Conservation (phyloP, 2,888 invertebrate genomes). For the Lycophotia porphyrea region DNA sequence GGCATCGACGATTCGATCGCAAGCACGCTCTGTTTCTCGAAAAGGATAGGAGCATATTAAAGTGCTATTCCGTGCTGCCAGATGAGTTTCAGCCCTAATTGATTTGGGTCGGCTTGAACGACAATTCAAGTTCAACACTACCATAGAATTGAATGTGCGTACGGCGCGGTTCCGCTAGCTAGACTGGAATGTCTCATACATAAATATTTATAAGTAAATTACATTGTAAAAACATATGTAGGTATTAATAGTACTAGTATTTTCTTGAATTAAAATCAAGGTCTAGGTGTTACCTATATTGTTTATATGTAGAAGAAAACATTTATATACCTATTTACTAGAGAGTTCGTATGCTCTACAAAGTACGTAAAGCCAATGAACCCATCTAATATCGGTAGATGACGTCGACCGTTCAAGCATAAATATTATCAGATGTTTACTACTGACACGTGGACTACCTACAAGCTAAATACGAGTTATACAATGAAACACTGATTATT, state of each 20-base stretch:
- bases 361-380: constrained; percentile 56
- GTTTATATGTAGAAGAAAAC: constrained; percentile 13
- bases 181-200: constrained; percentile 14
- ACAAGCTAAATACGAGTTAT: constrained; percentile 20
- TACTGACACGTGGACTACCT: constrained; percentile 50
- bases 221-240: constrained; percentile 14
- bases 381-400: constrained; percentile 58
- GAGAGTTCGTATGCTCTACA: constrained; percentile 24
- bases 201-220: constrained; percentile 12
- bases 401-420: constrained; percentile 40
- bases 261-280: constrained; percentile 40
- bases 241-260: constrained; percentile 6
- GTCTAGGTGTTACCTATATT: constrained; percentile 23
- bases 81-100: background rate
- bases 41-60: too few species aligned
- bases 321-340: constrained; percentile 38
- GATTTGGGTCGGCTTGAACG: background rate
- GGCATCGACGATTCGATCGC: too few species aligned
- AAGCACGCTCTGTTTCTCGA: too few species aligned
- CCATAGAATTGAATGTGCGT: background rate
- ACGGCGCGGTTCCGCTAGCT: constrained; percentile 11
- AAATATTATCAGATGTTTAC: constrained; percentile 56
- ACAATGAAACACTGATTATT: constrained; percentile 26
- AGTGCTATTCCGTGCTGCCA: too few species aligned
- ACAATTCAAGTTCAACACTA: background rate